Conservation (phyloP, 2,888 invertebrate genomes). For the Tillus elongatus region DNA sequence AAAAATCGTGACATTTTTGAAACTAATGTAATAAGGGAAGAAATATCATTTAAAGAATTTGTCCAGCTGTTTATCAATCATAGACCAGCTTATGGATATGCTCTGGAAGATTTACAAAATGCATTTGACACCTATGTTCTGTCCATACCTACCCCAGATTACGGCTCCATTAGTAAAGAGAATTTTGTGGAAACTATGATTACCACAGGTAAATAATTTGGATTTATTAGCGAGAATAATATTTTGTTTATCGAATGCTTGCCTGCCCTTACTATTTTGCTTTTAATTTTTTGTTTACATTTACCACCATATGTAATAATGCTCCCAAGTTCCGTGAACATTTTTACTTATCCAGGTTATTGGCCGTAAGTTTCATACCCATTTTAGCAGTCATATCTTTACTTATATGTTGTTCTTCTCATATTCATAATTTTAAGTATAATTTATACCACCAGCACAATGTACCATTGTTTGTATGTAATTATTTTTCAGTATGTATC, state of each 20-base stretch:
- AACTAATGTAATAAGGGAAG: slow-evolving; percentile 41
- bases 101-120: slow-evolving; percentile 39
- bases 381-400: too few relatives aligned
- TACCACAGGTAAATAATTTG: slow-evolving; percentile 12
- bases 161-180: slow-evolving; percentile 33
- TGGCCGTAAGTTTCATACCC: too few relatives aligned
- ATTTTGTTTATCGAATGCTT: too few relatives aligned
- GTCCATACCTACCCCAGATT: slow-evolving; percentile 21
- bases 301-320: too few relatives aligned
- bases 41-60: slow-evolving; percentile 57
- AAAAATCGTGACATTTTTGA: slow-evolving; percentile 45
- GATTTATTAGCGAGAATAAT: neutral
- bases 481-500: too few relatives aligned
- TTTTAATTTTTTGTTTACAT: too few relatives aligned
- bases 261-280: too few relatives aligned
- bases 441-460: too few relatives aligned
- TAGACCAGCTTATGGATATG: slow-evolving; percentile 51
- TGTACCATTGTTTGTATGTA: too few relatives aligned
- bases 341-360: neutral
- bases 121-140: slow-evolving; percentile 45
- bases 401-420: too few relatives aligned
- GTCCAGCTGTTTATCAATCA: slow-evolving; percentile 59
- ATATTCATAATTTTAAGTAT: too few relatives aligned
- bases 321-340: too few relatives aligned
- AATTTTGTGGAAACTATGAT: slow-evolving; percentile 40